Base-by-base conservation (phyloP, 2,888 invertebrate genomes). In the Exocentrus adspersus region DNA sequence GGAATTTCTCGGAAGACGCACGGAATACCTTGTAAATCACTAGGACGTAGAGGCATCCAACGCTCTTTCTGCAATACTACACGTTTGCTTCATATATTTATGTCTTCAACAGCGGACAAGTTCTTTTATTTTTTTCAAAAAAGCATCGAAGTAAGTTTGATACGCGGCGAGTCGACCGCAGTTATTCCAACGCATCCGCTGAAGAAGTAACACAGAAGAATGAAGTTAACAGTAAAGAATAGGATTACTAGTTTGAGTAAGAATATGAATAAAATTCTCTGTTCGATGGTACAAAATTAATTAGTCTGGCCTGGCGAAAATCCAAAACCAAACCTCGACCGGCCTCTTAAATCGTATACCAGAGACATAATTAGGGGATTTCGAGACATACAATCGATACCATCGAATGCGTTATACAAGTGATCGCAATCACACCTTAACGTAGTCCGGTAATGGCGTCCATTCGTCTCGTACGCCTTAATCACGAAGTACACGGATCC, bases 41-140 rank as follows among this genome's bases (percentile, higher is more conserved):
- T 24, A 46, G 45, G 46, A 57, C 45, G 45, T 45, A 57, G 46
- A 65, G 61, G 57, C 37, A 65, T 61, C 61, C 53, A 37, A 24
- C 52, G 50, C 45, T 50, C 42, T 57, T 14, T 57, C 50, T 42
- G 28, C 62, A 41, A 45, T 54, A 46, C 61, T 48, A 48, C 61
- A 61, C 61, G 61, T 61, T 46, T 56, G 54, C 56, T 20, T 63
- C 48, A 53, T 60, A 60, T 60, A 60, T 60, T 53, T 60, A 60
- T 62, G 58, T 51, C 53, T 3, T 42, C 24, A 14, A 14, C 42
- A 16, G 17, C 20, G 12, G 42, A 24, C 32, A 17, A 45, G 56
- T 45, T 45, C 43, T 56, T 56, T 56, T 56, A 56, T 56, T 56
- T 19, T 45, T 28, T 45, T 45, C 30, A 16, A 56, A 56, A 56